Evolutionary conservation across 2,888 invertebrate genomes (phyloP), one percentile per base, ranked within the genome.

Genomic region (Poecilobothrus nobilitatus): DNA sequence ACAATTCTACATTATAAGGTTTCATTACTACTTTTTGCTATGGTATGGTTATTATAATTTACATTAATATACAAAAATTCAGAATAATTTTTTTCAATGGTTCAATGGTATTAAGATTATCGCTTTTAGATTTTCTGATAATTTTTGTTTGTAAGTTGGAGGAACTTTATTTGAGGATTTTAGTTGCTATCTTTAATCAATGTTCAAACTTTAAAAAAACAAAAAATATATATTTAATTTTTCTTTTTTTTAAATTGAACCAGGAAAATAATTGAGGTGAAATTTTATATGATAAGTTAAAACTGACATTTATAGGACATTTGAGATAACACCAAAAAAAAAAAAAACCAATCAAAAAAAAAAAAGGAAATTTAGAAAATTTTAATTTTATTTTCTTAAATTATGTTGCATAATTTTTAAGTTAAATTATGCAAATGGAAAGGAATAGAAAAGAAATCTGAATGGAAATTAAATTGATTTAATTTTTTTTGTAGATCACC

Each of bases 241-340:
- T n/a, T n/a, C n/a, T n/a, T n/a, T n/a, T n/a, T n/a, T 53, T 53
- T 18, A 53, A 53, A 53, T 53, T 53, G 53, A 53, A n/a, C 53
- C 2, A 53, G 15, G 53, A 53, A 53, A 53, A 12, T 53, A 53
- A 53, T 12, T 12, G 2, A n/a, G 53, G 53, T 53, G 7, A 18
- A 18, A 8, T 37, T 53, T 6, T 53, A 1, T 9, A 2, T 18
- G 53, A 2, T 18, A 53, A 53, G 6, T 15, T 6, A 53, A 53
- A 53, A 18, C 15, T 53, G 9, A 53, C 53, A 53, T 12, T 15
- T 53, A 12, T 53, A 53, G 53, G 53, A 53, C 6, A 18, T 53
- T 53, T 53, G 41, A 41, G 4, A 41, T 9, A 12, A 41, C 9
- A n/a, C n/a, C n/a, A n/a, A n/a, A n/a, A n/a, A n/a, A n/a, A n/a